Evolutionary conservation across 2,888 invertebrate species (phyloP).

Genomic region (Itoplectis maculator): DNA sequence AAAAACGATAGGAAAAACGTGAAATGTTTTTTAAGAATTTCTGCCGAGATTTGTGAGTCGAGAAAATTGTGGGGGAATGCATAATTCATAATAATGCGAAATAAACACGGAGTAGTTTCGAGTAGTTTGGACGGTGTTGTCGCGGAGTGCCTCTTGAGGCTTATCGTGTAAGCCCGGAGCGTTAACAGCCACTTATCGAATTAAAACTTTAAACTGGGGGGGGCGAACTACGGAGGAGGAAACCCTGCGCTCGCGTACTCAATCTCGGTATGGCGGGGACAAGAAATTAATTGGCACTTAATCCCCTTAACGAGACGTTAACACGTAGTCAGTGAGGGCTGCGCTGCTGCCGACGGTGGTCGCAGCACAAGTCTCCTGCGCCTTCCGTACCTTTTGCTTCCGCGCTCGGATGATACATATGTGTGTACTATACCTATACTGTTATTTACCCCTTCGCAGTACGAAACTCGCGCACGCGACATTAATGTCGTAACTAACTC

Average conservation of each 20-base stretch:
- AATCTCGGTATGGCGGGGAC: constrained; percentile 73
- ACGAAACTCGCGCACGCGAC: constrained; percentile 16
- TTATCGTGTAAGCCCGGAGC: constrained; percentile 67
- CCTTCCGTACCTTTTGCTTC: constrained; percentile 42
- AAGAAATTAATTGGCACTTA: constrained; percentile 80
- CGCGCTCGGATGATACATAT: constrained; percentile 17
- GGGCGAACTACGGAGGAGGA: constrained; percentile 27
- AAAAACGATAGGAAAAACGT: constrained; percentile 11
- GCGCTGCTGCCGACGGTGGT: constrained; percentile 41
- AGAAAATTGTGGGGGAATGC: background rate
- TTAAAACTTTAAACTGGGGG: constrained; percentile 76
- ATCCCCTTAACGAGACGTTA: constrained; percentile 78
- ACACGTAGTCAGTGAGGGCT: constrained; percentile 67
- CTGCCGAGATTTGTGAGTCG: background rate
- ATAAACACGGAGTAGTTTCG: constrained; percentile 36
- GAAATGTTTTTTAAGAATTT: no score
- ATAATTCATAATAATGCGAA: background rate
- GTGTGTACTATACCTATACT: background rate
- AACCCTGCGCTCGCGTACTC: constrained; percentile 39
- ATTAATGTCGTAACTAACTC: constrained; percentile 46
- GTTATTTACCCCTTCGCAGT: constrained; percentile 1
- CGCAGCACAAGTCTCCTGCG: constrained; percentile 7
- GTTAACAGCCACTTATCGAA: constrained; percentile 78
- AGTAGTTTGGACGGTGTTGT: constrained; percentile 35
- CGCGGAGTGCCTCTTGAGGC: constrained; percentile 46